A percentile compares a stretch with the other conserved stretches of the same genome.
Conservation (phyloP, 2,888 invertebrate genomes). For the Acleris emargana region DNA sequence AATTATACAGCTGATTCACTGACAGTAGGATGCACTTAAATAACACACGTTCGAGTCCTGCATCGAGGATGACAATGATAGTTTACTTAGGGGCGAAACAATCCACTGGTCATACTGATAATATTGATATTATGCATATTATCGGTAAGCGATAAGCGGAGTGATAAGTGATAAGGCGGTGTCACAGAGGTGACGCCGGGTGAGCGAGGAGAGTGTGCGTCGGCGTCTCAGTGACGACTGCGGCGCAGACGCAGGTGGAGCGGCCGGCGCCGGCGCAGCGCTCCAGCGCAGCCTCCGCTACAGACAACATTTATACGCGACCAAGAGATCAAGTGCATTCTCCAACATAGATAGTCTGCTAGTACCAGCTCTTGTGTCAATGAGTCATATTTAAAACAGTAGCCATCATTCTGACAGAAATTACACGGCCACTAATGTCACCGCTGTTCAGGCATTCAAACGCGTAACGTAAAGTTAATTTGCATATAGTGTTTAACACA, state of each 20-base stretch:
- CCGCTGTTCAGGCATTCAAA: conserved; percentile 27
- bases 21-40: conserved; percentile 39
- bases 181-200: conserved; percentile 64
- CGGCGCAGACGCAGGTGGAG: conserved; percentile 52
- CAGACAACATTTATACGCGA: conserved; percentile 72
- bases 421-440: conserved; percentile 30
- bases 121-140: conserved; percentile 56
- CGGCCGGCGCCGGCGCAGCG: conserved; percentile 67
- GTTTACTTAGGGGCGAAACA: conserved; percentile 40
- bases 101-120: conserved; percentile 54
- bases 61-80: conserved; percentile 55
- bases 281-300: conserved; percentile 54
- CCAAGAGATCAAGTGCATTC: conserved; percentile 59
- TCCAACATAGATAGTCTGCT: conserved; percentile 57
- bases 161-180: conserved; percentile 73
- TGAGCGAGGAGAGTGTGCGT: conserved; percentile 73
- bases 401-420: conserved; percentile 26
- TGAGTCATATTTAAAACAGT: conserved; percentile 31
- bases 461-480: conserved; percentile 24
- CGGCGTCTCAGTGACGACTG: conserved; percentile 78
- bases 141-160: conserved; percentile 53
- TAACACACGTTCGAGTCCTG: conserved; percentile 38
- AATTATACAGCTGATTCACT: conserved; percentile 45
- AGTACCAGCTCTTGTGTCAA: neutral
- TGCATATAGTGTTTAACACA: conserved; percentile 28